phyloP scores from a whole-genome alignment of 2,113 vertebrate species.

The Rhinolophus ferrumequinum region DNA sequence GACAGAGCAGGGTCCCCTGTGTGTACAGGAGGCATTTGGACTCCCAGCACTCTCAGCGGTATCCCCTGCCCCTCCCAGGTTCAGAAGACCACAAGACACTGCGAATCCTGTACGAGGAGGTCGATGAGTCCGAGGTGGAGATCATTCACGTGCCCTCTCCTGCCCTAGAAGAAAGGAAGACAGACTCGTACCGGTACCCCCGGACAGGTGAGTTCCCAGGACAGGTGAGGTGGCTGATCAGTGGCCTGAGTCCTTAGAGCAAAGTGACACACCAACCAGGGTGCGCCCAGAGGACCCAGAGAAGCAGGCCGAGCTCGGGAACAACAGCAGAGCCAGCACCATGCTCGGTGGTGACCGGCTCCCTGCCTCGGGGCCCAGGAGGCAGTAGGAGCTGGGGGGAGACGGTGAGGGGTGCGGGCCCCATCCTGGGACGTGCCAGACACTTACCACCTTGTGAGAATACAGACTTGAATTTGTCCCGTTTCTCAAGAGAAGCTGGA shows the following conservation, averaged over 20 bases:
- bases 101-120: constrained; percentile 95
- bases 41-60: background rate
- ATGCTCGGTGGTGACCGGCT: accelerated
- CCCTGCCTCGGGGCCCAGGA: background rate
- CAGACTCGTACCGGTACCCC: constrained; percentile 96
- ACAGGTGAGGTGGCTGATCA: constrained; percentile 75
- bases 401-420: accelerated
- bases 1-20: background rate
- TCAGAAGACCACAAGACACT: constrained; percentile 90
- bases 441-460: background rate
- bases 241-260: background rate
- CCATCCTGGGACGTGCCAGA: accelerated
- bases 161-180: constrained; percentile 96
- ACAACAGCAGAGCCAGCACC: background rate
- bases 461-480: background rate
- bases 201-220: constrained; percentile 91
- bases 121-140: constrained; percentile 97
- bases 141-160: constrained; percentile 97
- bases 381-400: background rate
- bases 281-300: background rate
- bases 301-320: background rate
- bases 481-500: background rate
- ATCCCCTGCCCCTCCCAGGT: constrained; percentile 68
- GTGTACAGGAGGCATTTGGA: accelerated
- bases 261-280: too few species aligned